These are phyloP conservation scores for Accipiter cooperii DNA, from an alignment of 2,113 vertebrate genomes.

Conservation along the genomic window DNA sequence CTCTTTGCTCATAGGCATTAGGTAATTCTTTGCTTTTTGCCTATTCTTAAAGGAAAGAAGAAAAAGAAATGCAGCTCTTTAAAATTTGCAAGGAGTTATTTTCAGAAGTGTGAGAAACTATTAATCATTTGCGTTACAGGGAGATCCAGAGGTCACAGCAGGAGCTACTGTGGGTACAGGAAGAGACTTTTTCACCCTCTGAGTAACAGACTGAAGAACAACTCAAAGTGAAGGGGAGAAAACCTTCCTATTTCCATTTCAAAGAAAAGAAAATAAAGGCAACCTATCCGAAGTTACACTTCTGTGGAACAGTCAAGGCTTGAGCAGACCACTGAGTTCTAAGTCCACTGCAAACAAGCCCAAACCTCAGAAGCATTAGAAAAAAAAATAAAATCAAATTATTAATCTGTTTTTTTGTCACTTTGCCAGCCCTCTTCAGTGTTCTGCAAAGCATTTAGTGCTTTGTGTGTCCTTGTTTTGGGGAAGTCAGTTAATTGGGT, in stretches of 20 bases:
- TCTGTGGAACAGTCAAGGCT: background rate
- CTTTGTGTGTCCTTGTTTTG: background rate
- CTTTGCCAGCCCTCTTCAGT: background rate
- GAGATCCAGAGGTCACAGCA: background rate
- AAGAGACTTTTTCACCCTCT: background rate
- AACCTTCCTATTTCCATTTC: background rate
- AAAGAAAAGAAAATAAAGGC: background rate
- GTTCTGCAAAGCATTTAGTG: background rate
- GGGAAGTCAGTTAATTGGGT: background rate
- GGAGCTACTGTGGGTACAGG: background rate
- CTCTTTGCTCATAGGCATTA: background rate
- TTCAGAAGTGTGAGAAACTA: background rate
- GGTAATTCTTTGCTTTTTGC: background rate
- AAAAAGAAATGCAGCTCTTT: background rate
- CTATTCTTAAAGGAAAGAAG: background rate
- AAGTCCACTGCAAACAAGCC: background rate
- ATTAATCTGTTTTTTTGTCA: background rate
- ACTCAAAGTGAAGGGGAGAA: background rate
- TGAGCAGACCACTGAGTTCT: background rate
- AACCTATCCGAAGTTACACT: background rate
- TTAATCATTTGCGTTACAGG: background rate
- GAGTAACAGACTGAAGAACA: background rate
- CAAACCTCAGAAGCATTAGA: background rate
- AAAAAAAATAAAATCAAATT: background rate
- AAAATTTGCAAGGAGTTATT: background rate